Base-by-base conservation (phyloP, 2,888 invertebrate genomes). In the Atethmia centrago region DNA sequence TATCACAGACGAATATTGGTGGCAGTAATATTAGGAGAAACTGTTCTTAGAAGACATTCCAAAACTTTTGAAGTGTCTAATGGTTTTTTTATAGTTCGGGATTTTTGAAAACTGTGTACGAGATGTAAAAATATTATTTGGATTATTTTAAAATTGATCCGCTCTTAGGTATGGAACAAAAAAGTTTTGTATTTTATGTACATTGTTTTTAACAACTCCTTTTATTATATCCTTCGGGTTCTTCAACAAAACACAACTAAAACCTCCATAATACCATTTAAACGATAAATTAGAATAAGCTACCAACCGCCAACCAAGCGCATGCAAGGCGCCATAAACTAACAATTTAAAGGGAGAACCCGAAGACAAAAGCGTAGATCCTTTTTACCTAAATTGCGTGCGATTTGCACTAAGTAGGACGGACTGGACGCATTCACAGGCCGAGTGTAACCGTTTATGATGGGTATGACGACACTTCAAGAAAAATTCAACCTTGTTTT, bases 351-450 rank as follows among this genome's bases (percentile, higher is more conserved):
- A 79, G 45, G 36, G 45, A 69, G 25, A 25, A 14, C 42, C 56
- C 28, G 49, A n/a, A 74, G 58, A 85, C 65, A 79, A 77, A 81
- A 73, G 73, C 77, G 64, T 75, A 68, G 64, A 87, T 77, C 80
- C 79, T 79, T 85, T 83, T 87, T 86, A 83, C 66, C 70, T 74
- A 87, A 87, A 87, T 85, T 83, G 86, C 74, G 75, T 82, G 82
- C 82, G 84, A 85, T 86, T 87, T 84, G 77, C 75, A 71, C 82
- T 86, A 86, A 86, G 84, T 80, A 80, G 84, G 65, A 77, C 53
- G 75, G 62, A 76, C 83, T 74, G 82, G 70, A 65, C 65, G 77
- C 68, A 67, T 82, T 82, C 72, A 56, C 69, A 70, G 70, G 69
- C 72, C 67, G 71, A 73, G 62, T 83, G 72, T 79, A 79, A 84